phyloP scores from a whole-genome alignment of 2,113 vertebrate genomes.

The Halichoeres trimaculatus region DNA sequence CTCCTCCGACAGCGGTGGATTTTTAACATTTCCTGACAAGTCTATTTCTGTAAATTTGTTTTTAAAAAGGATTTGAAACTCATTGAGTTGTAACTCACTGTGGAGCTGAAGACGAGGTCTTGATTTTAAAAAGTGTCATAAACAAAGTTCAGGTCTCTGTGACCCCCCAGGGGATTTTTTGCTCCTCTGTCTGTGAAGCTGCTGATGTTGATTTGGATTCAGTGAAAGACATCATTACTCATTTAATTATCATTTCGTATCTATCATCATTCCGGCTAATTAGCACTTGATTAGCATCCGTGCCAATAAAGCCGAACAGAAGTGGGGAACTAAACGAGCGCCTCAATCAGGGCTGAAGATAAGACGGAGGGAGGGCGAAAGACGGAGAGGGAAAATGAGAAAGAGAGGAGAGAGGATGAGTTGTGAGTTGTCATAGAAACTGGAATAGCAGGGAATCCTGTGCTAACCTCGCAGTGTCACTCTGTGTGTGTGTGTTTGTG shows the following conservation, averaged over 20 bases:
- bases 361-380: neutral
- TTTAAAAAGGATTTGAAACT: no score
- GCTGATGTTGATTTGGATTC: neutral
- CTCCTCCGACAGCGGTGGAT: no score
- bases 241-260: slow-evolving; percentile 39
- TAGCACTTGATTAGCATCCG: slow-evolving; percentile 20
- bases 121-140: no score
- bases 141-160: no score
- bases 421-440: slow-evolving; percentile 80
- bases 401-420: slow-evolving; percentile 30
- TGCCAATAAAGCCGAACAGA: slow-evolving; percentile 5
- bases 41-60: no score
- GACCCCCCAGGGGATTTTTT: no score
- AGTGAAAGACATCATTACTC: neutral
- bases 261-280: slow-evolving; percentile 36
- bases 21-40: no score
- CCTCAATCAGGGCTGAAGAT: slow-evolving; percentile 46
- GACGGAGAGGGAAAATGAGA: neutral
- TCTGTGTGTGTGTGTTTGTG: slow-evolving; percentile 39
- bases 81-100: no score
- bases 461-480: slow-evolving; percentile 76
- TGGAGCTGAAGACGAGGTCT: no score
- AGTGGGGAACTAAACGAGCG: neutral
- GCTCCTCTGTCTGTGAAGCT: neutral
- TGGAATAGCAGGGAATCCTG: slow-evolving; percentile 80